Conservation (phyloP, 2,797 vertebrate species). For the Cyclura pinguis region DNA sequence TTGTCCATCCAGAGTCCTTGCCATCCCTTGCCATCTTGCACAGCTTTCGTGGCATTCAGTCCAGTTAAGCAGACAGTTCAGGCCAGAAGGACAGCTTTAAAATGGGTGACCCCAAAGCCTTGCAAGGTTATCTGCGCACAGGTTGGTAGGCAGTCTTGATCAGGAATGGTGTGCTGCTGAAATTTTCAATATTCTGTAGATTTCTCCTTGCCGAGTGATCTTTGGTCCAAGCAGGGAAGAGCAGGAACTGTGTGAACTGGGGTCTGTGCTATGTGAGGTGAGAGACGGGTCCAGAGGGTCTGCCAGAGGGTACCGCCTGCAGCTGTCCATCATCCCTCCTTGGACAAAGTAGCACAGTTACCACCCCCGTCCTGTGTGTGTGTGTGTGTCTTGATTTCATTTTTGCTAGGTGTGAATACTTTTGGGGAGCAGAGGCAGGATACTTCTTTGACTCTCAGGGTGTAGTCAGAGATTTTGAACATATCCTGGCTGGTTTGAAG, state of each 20-base stretch:
- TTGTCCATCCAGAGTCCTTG: neutral
- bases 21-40: rapidly evolving
- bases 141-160: neutral
- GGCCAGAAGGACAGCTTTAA: conserved; percentile 27
- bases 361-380: too few species aligned
- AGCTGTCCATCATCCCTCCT: neutral
- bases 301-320: neutral
- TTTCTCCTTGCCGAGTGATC: neutral
- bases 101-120: conserved; percentile 53
- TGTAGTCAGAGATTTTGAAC: neutral
- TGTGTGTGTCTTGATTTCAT: neutral
- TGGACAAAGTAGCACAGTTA: neutral
- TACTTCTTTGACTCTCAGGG: neutral
- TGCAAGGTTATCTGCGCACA: neutral
- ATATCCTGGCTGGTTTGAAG: too few species aligned
- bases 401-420: neutral
- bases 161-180: neutral
- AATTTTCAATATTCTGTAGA: neutral
- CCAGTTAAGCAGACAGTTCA: neutral
- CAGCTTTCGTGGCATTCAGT: neutral
- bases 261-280: neutral
- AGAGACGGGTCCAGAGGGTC: neutral
- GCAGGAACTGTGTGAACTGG: neutral
- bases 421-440: neutral
- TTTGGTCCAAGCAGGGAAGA: neutral